phyloP scores from a whole-genome alignment of 2,888 invertebrate genomes.

The Drosophila cognata region DNA sequence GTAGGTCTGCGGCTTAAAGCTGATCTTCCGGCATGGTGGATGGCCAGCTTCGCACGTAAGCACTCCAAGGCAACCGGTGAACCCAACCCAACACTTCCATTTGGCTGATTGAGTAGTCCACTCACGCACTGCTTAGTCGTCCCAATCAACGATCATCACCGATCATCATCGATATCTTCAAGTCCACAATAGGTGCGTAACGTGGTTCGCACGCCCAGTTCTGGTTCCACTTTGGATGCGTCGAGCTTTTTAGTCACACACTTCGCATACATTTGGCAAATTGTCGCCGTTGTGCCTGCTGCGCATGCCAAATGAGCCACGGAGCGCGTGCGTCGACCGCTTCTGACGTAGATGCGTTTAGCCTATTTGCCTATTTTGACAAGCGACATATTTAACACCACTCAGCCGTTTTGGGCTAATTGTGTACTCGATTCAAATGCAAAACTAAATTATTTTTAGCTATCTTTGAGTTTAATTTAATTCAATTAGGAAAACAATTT shows the following conservation, averaged over 20 bases:
- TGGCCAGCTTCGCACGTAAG: conserved; percentile 55
- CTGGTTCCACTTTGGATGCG: neutral
- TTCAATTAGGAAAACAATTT: neutral
- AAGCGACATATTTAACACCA: conserved; percentile 39
- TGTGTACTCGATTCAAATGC: neutral
- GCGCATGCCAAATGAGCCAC: conserved; percentile 56
- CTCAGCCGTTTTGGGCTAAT: conserved; percentile 6
- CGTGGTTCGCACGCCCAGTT: conserved; percentile 66
- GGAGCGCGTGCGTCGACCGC: conserved; percentile 63
- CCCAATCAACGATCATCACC: neutral
- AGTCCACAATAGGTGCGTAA: conserved; percentile 38
- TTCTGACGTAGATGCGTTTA: conserved; percentile 39
- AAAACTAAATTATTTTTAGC: neutral
- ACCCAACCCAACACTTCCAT: conserved; percentile 6
- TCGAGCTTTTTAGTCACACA: conserved; percentile 45
- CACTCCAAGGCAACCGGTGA: conserved; percentile 20
- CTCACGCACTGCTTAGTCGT: conserved; percentile 38
- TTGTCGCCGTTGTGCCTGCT: conserved; percentile 35
- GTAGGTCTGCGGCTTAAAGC: conserved; percentile 23
- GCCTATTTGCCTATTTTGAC: conserved; percentile 49
- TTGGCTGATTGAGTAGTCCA: conserved; percentile 33
- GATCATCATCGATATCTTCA: conserved; percentile 38
- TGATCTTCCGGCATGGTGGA: conserved; percentile 56
- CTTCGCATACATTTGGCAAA: conserved; percentile 40
- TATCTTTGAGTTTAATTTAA: neutral